Percentiles rank a stretch among this genome's conserved stretches.
Evolutionary conservation across 2,888 invertebrate species (phyloP).

Genomic region (Callosobruchus maculatus): DNA sequence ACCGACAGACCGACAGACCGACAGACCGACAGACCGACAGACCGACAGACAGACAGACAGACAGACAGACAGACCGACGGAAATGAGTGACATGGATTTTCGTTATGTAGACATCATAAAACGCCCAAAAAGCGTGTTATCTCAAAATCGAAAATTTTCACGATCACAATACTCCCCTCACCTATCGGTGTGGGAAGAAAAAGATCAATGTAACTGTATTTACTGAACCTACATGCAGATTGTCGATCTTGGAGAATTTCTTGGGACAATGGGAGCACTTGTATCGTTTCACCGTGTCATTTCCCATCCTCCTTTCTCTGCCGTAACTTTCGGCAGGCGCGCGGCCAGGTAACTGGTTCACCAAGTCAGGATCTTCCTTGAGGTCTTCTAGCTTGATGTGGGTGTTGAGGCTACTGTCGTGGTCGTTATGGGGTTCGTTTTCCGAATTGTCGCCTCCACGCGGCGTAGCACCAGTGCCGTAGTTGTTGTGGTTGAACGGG

Average conservation of each 20-base stretch:
- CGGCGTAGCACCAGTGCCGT: constrained; percentile 27
- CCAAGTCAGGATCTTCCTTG: constrained; percentile 4
- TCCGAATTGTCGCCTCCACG: constrained; percentile 24
- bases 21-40: too few species aligned
- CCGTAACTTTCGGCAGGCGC: neutral
- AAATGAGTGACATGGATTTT: too few species aligned
- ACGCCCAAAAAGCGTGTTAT: too few species aligned
- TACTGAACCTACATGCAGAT: constrained; percentile 19
- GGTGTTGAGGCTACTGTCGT: constrained; percentile 2
- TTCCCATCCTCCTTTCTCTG: neutral
- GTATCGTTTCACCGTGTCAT: constrained; percentile 10
- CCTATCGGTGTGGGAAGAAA: too few species aligned
- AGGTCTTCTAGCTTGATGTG: constrained; percentile 12
- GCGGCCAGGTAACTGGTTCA: neutral
- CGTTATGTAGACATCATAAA: too few species aligned
- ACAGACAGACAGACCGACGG: too few species aligned
- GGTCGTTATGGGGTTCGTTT: constrained; percentile 22
- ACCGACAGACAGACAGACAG: too few species aligned
- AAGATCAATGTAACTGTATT: too few species aligned
- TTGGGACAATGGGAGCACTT: constrained; percentile 27
- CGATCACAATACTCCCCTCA: too few species aligned
- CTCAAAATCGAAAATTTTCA: too few species aligned
- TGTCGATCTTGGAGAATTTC: constrained; percentile 36
- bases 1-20: too few species aligned
- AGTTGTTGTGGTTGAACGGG: constrained; percentile 53